Evolutionary conservation across 92 coral and sea anemone species (phyloP), one percentile per base, ranked within the genome.

Genomic region (Zoanthus sociatus): DNA sequence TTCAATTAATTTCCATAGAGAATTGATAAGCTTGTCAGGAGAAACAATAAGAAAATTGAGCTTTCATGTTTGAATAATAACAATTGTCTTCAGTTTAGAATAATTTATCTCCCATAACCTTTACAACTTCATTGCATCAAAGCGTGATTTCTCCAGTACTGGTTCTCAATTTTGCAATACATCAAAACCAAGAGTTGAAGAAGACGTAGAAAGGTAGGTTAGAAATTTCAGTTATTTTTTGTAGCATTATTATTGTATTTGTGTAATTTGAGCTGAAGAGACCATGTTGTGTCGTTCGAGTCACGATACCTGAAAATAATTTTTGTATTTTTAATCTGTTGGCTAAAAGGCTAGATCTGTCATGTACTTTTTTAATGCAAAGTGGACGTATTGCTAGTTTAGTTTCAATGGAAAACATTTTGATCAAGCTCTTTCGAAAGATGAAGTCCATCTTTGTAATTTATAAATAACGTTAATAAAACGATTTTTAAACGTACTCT

Each of bases 1-100:
- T 81, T 81, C 85, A 81, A 81, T 81, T 46, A 81, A 81, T 67
- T 66, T 81, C 85, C 63, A 81, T 67, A 81, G 85, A 68, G 85
- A 81, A 67, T 67, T 47, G 85, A 81, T 81, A 81, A 64, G 85
- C 85, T 81, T 81, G 85, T 81, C 85, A 81, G 30, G 11, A 61
- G 0, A 66, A 67, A 63, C 85, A 81, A 81, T 44, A 75, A 14
- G 69, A 66, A 79, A 61, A 42, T 46, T 20, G 30, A 50, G 60
- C 74, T 58, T 53, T 81, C 54, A 12, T 67, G 71, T 81, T 81
- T 81, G 75, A 81, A 81, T 66, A 81, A 81, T 81, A 67, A 18
- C 85, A 58, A 47, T 81, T 81, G 85, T 81, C 60, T 56, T n/a
- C 73, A 61, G 71, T 44, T 81, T 66, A 63, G 85, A 81, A 81